Evolutionary conservation across 2,888 invertebrate genomes (phyloP), one percentile per base, ranked within the genome.

Genomic region (Hedya salicella): DNA sequence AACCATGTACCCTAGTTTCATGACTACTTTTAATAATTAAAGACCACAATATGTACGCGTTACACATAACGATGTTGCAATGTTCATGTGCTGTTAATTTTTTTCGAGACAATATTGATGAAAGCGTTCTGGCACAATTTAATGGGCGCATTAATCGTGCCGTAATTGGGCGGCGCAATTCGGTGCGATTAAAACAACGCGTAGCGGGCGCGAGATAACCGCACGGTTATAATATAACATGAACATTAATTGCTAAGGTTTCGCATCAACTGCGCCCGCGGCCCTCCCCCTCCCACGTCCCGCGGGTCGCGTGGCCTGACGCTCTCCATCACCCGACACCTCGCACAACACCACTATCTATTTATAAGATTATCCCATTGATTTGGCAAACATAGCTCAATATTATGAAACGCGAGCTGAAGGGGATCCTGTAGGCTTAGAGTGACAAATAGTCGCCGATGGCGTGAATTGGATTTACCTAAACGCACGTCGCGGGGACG

Each of bases 131-230:
- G 42, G 49, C 40, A 44, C 36, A 60, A 40, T 53, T 59, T 36
- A 53, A 53, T 11, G 53, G 3, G 25, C 5, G 14, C 65, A 65
- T 65, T 60, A 53, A 65, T 65, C 65, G 48, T 14, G 14, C 21
- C 13, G 44, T 65, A 48, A 60, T 65, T 65, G 65, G 53, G 53
- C 57, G 19, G 36, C 21, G 49, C 63, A 49, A 57, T 50, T 59
- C 25, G 19, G 54, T 2, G n/a, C 30, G 32, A 64, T 64, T 64
- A 64, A 36, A 64, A 48, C 25, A 61, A 62, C 36, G 44, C 50
- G 44, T 54, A 21, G 46, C 62, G 39, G 32, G 54, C 17, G 21
- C 52, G 36, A 25, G 50, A 57, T 44, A 56, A 19, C 42, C 25
- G 42, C 19, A 16, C 40, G 6, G 56, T 49, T 48, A 56, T 62